Base-by-base conservation (phyloP, 2,888 invertebrate genomes). In the Plusia festucae region DNA sequence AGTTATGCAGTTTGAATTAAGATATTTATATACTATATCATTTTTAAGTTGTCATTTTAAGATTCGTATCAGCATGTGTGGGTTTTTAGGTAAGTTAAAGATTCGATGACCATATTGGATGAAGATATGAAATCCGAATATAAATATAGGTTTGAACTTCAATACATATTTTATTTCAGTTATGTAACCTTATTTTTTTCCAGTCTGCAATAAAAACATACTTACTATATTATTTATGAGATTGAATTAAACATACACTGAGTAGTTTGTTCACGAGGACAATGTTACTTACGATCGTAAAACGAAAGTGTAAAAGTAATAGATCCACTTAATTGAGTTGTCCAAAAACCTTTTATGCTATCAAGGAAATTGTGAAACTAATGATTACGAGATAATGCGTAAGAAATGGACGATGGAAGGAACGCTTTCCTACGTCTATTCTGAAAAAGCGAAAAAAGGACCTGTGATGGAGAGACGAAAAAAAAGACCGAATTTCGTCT, bases 301-400 rank as follows among this genome's bases (percentile, higher is more conserved):
- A 73, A 63, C 62, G 61, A 74, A 81, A 78, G 83, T 81, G 83
- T 82, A 81, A 85, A 84, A 82, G 78, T 78, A 82, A 87, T 88
- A 71, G 73, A 85, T 86, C 79, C 76, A 85, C 84, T 81, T 88
- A 90, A 91, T 91, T 88, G 88, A 91, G 89, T 84, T 88, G 89
- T 91, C 88, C 82, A 85, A 90, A 89, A 90, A 88, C 88, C 87
- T 89, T 88, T 88, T 85, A 82, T 49, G 5, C 87, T 86, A 90
- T 90, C 87, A 86, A 88, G 89, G 83, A 90, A 91, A 92, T 90
- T 88, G 88, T 85, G 87, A 88, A 91, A 91, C 91, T 91, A 92
- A 93, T 93, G 92, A 92, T 92, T 90, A 92, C 90, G 90, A 92
- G 92, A 93, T 93, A 93, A 93, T 93, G 91, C 90, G 92, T 92